These are phyloP conservation scores for Melanotaenia nigrans DNA, from an alignment of 2,797 vertebrate species.

Conservation along the genomic window DNA sequence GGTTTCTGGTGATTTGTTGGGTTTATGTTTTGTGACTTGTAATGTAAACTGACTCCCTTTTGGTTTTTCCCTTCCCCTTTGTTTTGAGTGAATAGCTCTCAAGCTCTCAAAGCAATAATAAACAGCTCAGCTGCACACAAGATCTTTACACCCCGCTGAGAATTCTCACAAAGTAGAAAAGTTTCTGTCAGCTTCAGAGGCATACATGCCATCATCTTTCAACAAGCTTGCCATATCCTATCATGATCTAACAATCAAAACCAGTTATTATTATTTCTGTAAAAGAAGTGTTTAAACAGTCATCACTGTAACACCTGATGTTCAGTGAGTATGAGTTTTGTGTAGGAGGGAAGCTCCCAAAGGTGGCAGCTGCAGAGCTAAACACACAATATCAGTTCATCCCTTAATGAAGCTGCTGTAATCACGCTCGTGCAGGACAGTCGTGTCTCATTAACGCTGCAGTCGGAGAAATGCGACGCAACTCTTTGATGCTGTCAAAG, in stretches of 20 bases:
- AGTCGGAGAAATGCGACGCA: slow-evolving; percentile 59
- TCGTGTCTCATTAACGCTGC: slow-evolving; percentile 78
- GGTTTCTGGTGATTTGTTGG: slow-evolving; percentile 59
- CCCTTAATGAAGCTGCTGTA: slow-evolving; percentile 74
- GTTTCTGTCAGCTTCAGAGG: slow-evolving; percentile 38
- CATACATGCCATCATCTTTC: slow-evolving; percentile 48
- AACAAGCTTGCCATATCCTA: slow-evolving; percentile 38
- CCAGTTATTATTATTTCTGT: slow-evolving; percentile 41
- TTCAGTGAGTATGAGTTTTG: slow-evolving; percentile 56
- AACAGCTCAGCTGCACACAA: slow-evolving; percentile 39
- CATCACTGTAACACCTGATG: slow-evolving; percentile 63
- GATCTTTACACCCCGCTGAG: slow-evolving; percentile 38
- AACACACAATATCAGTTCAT: slow-evolving; percentile 42
- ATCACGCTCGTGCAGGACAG: slow-evolving; percentile 71
- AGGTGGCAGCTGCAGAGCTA: slow-evolving; percentile 46
- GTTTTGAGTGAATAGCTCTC: slow-evolving; percentile 48
- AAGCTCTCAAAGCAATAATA: slow-evolving; percentile 52
- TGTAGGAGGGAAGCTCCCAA: slow-evolving; percentile 54
- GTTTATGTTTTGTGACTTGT: slow-evolving; percentile 59
- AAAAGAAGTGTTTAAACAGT: slow-evolving; percentile 57
- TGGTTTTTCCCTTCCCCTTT: slow-evolving; percentile 43
- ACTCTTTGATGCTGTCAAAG: slow-evolving; percentile 83
- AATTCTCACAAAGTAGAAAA: slow-evolving; percentile 23
- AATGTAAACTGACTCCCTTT: slow-evolving; percentile 56
- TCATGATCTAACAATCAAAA: slow-evolving; percentile 48